Percentiles rank a stretch among this genome's conserved stretches.
These are phyloP conservation scores for Cotesia glomerata DNA, from an alignment of 1,140 invertebrate genomes.

Conservation along the genomic window DNA sequence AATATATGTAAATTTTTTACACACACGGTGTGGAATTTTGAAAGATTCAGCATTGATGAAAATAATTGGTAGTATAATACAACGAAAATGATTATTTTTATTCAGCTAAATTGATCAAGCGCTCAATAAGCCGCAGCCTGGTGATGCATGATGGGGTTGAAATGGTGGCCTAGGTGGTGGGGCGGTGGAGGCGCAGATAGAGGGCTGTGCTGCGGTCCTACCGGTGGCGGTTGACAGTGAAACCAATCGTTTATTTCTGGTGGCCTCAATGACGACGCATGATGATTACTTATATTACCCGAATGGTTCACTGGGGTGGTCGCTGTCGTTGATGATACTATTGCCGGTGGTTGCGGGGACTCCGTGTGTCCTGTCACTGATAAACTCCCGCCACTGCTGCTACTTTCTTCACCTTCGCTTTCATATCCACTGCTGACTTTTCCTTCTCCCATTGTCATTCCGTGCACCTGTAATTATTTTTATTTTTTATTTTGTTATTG, in stretches of 20 bases:
- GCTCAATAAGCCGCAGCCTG: slow-evolving; percentile 58
- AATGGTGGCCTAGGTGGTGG: slow-evolving; percentile 60
- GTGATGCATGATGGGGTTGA: slow-evolving; percentile 62
- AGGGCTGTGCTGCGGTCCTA: slow-evolving; percentile 58
- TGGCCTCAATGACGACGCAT: slow-evolving; percentile 39
- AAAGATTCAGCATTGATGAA: too few species aligned
- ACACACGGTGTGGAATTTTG: too few species aligned
- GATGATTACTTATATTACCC: slow-evolving; percentile 32
- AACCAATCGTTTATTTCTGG: slow-evolving; percentile 71
- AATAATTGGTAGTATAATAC: too few species aligned
- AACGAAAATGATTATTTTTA: too few species aligned
- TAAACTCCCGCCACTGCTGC: slow-evolving; percentile 58
- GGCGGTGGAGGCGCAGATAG: slow-evolving; percentile 65
- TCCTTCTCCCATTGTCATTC: slow-evolving; percentile 54
- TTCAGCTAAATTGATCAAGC: too few species aligned
- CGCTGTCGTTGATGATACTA: slow-evolving; percentile 56
- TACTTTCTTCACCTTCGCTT: slow-evolving; percentile 62
- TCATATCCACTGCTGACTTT: slow-evolving; percentile 58
- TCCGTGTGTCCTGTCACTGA: slow-evolving; percentile 60
- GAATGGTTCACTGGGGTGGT: slow-evolving; percentile 44
- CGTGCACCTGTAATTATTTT: slow-evolving; percentile 52
- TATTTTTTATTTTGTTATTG: background rate
- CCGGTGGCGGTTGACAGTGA: slow-evolving; percentile 63
- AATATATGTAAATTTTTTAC: too few species aligned
- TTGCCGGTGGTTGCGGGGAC: slow-evolving; percentile 56